Percentiles rank a stretch among this genome's conserved stretches.
Conservation (phyloP, 2,113 vertebrate species). For the Gallinago jamesoni region DNA sequence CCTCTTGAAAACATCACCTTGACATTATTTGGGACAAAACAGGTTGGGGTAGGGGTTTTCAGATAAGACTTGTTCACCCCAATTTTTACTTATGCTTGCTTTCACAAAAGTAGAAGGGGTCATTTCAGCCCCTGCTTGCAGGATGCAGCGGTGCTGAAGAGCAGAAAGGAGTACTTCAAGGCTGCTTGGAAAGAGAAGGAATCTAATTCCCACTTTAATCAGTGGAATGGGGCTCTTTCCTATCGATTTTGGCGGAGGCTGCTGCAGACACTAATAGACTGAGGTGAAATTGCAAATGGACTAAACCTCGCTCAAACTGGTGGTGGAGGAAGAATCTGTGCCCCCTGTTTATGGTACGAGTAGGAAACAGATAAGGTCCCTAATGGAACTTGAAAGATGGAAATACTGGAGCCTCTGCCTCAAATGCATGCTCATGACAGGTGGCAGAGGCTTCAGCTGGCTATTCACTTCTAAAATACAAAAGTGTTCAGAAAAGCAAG, state of each 20-base stretch:
- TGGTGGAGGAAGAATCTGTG: background rate
- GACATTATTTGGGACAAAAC: background rate
- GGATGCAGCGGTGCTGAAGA: background rate
- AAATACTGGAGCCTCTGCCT: background rate
- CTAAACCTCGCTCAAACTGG: background rate
- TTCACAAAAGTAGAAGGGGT: background rate
- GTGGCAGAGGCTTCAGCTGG: background rate
- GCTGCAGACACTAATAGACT: background rate
- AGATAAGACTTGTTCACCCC: background rate
- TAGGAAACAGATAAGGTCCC: background rate
- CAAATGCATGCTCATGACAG: accelerated
- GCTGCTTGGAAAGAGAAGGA: background rate
- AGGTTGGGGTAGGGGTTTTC: background rate
- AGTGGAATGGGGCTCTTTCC: background rate
- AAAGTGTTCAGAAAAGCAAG: background rate
- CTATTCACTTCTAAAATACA: background rate
- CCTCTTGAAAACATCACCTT: background rate
- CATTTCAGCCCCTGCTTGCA: background rate
- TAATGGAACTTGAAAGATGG: background rate
- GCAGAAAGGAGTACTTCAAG: background rate
- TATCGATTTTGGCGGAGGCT: background rate
- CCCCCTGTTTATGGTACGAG: background rate
- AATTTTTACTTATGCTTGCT: background rate
- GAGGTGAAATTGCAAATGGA: background rate
- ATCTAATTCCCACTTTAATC: background rate